These are phyloP conservation scores for Lucilia cuprina DNA, from an alignment of 1,140 invertebrate species.

Conservation along the genomic window DNA sequence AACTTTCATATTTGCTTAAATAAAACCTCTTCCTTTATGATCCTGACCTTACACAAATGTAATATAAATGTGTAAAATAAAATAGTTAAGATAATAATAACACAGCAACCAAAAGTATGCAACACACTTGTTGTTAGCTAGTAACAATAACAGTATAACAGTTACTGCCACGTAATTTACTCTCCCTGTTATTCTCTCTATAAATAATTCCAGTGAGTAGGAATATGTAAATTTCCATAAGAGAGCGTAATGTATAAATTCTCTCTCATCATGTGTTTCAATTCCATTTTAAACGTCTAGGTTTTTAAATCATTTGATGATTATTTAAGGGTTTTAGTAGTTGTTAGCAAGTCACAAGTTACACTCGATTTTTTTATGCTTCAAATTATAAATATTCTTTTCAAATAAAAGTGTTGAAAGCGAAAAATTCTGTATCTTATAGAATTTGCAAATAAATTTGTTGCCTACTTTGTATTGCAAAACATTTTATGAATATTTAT, in stretches of 20 bases:
- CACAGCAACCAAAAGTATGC: neutral
- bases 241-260: neutral
- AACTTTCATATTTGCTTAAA: no score
- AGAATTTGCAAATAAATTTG: neutral
- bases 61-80: neutral
- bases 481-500: neutral
- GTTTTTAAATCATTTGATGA: no score
- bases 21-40: neutral
- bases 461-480: neutral
- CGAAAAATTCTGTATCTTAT: no score
- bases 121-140: conserved; percentile 10
- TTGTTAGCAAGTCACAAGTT: no score
- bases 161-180: no score
- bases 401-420: no score
- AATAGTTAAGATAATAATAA: neutral
- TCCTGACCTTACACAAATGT: neutral
- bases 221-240: neutral
- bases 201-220: neutral
- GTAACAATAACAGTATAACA: neutral
- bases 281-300: no score
- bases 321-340: no score
- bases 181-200: neutral
- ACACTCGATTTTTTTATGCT: no score
- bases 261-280: neutral
- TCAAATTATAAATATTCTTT: no score